Evolutionary conservation across 2,888 invertebrate species (phyloP).

Genomic region (Tribolium freemani): DNA sequence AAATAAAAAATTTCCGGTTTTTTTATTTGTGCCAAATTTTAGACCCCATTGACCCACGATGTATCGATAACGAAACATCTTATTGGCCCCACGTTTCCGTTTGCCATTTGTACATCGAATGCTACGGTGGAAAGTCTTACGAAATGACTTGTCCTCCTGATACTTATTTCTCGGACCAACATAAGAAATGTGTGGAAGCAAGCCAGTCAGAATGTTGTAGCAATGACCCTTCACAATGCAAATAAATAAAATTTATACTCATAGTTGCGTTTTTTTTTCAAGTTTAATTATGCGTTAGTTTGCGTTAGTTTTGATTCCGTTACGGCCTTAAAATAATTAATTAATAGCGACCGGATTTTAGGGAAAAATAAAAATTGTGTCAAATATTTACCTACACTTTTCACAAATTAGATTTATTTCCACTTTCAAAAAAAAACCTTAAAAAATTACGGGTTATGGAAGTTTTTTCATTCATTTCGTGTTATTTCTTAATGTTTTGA

Average conservation of each 20-base stretch:
- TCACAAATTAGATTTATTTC: too few species aligned
- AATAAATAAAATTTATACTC: slow-evolving; percentile 7
- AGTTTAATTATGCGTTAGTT: too few species aligned
- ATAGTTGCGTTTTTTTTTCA: background rate
- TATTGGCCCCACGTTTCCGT: slow-evolving; percentile 32
- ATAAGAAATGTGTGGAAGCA: slow-evolving; percentile 1
- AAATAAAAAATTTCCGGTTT: background rate
- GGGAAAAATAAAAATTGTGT: too few species aligned
- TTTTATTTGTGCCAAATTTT: background rate
- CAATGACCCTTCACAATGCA: background rate
- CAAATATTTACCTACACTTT: too few species aligned
- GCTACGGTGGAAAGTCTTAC: slow-evolving; percentile 22
- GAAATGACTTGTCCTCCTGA: slow-evolving; percentile 28
- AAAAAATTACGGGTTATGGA: too few species aligned
- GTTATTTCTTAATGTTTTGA: too few species aligned
- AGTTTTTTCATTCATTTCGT: too few species aligned
- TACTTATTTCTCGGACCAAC: slow-evolving; percentile 11
- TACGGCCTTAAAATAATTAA: too few species aligned
- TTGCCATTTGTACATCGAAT: slow-evolving; percentile 35
- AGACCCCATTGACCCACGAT: slow-evolving; percentile 24
- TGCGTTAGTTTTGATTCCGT: too few species aligned
- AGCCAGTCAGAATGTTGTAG: slow-evolving; percentile 25
- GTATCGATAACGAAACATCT: background rate
- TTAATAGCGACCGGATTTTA: too few species aligned
- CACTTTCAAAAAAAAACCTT: too few species aligned